These are phyloP conservation scores for Polyploca ridens DNA, from an alignment of 2,888 invertebrate genomes.

Conservation along the genomic window DNA sequence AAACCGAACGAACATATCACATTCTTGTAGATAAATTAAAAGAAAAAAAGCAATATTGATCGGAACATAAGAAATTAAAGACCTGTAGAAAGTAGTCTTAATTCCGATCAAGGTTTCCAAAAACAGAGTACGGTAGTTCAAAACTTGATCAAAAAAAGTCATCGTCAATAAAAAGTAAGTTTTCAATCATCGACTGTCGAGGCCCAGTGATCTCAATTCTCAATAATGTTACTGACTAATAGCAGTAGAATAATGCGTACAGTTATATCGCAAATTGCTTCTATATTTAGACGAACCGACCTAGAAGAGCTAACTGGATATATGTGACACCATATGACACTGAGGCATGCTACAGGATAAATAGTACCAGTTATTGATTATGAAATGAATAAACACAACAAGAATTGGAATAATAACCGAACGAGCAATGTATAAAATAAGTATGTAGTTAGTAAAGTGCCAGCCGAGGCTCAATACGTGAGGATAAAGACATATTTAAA, in stretches of 20 bases:
- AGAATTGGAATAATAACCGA: slow-evolving; percentile 7
- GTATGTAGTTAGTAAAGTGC: no score
- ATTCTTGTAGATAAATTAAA: background rate
- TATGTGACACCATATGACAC: background rate
- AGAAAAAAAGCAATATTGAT: background rate
- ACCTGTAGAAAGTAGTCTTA: background rate
- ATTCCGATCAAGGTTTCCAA: background rate
- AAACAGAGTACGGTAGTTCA: background rate
- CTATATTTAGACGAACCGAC: slow-evolving; percentile 18
- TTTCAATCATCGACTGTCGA: slow-evolving; percentile 1
- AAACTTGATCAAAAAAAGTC: background rate
- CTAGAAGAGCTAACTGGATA: slow-evolving; percentile 6
- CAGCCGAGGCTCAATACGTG: background rate
- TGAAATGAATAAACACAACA: slow-evolving; percentile 1
- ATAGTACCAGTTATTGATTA: slow-evolving; percentile 10
- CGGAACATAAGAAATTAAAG: background rate
- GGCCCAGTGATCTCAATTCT: slow-evolving; percentile 12
- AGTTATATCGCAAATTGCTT: slow-evolving; percentile 8
- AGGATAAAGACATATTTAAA: background rate
- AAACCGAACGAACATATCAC: background rate
- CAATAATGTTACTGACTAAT: slow-evolving; percentile 1
- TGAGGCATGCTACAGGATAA: slow-evolving; percentile 11
- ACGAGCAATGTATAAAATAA: background rate
- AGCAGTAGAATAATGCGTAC: slow-evolving; percentile 6
- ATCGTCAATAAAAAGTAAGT: background rate